phyloP scores from a whole-genome alignment of 2,113 vertebrate species.

The Muntiacus muntjak region DNA sequence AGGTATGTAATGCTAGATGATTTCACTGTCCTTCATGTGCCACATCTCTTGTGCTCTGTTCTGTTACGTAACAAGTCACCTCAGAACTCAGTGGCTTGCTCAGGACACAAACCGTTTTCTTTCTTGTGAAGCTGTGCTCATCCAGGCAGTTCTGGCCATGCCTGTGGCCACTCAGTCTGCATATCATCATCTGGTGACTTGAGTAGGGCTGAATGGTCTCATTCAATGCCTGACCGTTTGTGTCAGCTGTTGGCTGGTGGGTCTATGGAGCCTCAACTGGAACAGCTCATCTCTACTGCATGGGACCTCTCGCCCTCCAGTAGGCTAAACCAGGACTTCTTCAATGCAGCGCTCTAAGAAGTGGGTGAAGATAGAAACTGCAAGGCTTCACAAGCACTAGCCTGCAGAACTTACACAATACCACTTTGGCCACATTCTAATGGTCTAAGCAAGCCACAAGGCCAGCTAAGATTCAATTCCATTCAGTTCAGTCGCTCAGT shows the following conservation, averaged over 20 bases:
- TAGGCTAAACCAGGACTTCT: background rate
- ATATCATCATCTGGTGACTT: background rate
- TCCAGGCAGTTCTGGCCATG: background rate
- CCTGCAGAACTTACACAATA: background rate
- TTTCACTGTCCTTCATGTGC: background rate
- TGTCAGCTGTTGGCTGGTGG: background rate
- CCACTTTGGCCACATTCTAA: background rate
- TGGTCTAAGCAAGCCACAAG: conserved; percentile 36
- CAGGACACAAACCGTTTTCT: conserved; percentile 1
- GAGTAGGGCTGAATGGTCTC: background rate
- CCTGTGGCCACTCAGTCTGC: background rate
- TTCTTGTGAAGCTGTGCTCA: background rate
- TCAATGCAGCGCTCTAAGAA: background rate
- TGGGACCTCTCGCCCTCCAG: background rate
- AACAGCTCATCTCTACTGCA: background rate
- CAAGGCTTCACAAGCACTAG: conserved; percentile 13
- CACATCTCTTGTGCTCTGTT: conserved; percentile 1
- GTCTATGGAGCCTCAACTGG: background rate
- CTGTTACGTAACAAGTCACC: background rate
- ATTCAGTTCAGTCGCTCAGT: background rate
- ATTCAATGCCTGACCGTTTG: conserved; percentile 15
- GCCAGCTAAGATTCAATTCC: background rate
- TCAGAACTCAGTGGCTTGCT: conserved; percentile 21
- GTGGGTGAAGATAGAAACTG: background rate
- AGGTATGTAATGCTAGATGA: background rate